A percentile compares a stretch with the other conserved stretches of the same genome.
These are phyloP conservation scores for Pteropus alecto DNA, from an alignment of 2,113 vertebrate species.

Conservation along the genomic window DNA sequence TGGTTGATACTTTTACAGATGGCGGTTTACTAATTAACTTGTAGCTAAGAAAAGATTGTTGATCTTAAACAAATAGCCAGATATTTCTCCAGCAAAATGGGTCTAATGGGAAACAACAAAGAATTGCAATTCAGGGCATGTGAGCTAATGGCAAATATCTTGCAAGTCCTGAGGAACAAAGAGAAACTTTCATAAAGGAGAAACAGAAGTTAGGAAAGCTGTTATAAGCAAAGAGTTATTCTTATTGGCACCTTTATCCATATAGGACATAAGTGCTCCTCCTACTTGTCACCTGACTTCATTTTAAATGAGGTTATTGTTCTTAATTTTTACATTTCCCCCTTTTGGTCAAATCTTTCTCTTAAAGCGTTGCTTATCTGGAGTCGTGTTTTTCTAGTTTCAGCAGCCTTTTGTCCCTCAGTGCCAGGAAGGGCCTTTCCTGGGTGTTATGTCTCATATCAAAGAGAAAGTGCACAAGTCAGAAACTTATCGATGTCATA, in stretches of 20 bases:
- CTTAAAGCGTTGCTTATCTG: neutral
- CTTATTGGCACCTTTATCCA: neutral
- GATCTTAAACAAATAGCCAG: neutral
- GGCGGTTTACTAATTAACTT: neutral
- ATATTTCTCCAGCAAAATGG: neutral
- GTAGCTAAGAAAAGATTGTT: neutral
- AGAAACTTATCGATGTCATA: no score
- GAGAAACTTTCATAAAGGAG: neutral
- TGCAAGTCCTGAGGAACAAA: neutral
- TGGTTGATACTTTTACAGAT: neutral
- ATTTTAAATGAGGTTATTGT: neutral
- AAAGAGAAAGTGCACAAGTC: neutral
- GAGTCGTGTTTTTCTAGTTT: neutral
- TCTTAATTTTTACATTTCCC: neutral
- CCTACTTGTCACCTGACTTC: neutral
- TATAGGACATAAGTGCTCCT: neutral
- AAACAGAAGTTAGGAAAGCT: neutral
- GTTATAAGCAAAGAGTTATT: neutral
- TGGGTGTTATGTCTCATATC: neutral
- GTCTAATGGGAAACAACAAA: neutral
- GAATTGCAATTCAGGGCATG: neutral
- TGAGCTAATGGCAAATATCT: neutral
- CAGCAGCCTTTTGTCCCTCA: neutral
- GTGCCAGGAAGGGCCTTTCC: neutral
- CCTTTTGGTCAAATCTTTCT: neutral